Conservation (phyloP, 2,888 invertebrate genomes). For the Atethmia centrago region DNA sequence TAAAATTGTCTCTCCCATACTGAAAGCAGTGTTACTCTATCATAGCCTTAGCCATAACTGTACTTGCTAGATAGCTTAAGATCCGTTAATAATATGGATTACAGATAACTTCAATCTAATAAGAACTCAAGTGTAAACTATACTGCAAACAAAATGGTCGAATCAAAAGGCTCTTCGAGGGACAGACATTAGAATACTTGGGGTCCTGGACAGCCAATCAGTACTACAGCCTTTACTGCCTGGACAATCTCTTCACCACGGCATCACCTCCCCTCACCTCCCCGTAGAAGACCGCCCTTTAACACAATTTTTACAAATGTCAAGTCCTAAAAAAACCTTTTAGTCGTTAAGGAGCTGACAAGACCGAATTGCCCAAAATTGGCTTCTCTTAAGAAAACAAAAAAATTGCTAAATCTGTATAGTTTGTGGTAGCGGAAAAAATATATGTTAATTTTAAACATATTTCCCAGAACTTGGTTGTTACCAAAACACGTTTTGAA, state of each 20-base stretch:
- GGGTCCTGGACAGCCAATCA: neutral
- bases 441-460: no score
- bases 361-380: no score
- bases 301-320: neutral
- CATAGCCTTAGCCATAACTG: neutral
- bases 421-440: no score
- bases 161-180: neutral
- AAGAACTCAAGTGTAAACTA: conserved; percentile 11
- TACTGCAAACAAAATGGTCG: neutral
- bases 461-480: no score
- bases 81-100: conserved; percentile 34
- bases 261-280: neutral
- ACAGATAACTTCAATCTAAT: conserved; percentile 38
- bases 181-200: neutral
- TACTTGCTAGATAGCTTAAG: conserved; percentile 11
- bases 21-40: neutral
- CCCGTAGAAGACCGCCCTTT: neutral
- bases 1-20: neutral
- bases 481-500: no score
- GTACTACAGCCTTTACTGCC: neutral
- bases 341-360: no score
- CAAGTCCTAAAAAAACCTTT: no score
- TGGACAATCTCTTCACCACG: neutral
- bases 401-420: no score
- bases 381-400: no score